Conservation (phyloP, 1,140 invertebrate species). For the Pseudobourletiella spinata region DNA sequence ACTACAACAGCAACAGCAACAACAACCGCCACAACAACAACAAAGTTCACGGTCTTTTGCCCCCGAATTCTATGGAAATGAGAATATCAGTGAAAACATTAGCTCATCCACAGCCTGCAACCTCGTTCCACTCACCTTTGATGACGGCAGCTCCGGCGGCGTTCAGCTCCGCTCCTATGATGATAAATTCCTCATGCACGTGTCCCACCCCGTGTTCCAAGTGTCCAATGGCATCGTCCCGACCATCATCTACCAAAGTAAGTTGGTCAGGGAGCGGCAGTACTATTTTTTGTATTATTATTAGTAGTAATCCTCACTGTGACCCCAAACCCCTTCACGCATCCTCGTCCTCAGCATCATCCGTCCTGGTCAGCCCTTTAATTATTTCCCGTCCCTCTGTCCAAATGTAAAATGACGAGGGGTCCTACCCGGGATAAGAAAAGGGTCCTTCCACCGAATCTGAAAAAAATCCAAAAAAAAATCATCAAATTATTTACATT, state of each 20-base stretch:
- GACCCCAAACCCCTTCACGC: too few species aligned
- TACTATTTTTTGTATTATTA: neutral
- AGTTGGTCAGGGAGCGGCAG: neutral
- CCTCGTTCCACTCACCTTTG: constrained; percentile 13
- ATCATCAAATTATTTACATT: too few species aligned
- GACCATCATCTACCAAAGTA: constrained; percentile 27
- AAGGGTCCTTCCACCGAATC: too few species aligned
- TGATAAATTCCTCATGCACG: constrained; percentile 25
- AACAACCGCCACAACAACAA: neutral
- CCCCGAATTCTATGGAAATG: neutral
- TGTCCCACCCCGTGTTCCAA: constrained; percentile 28
- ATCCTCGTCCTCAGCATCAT: too few species aligned
- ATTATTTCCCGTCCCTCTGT: too few species aligned
- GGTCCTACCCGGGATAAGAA: neutral
- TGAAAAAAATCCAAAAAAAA: too few species aligned
- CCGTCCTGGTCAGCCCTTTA: too few species aligned
- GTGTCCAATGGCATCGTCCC: constrained; percentile 28
- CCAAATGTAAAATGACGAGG: neutral
- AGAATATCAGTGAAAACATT: neutral
- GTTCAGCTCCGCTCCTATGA: constrained; percentile 21
- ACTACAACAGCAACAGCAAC: neutral
- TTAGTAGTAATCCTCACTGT: neutral
- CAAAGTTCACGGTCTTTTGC: neutral
- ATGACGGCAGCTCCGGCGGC: constrained; percentile 2
- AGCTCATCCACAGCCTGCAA: constrained; percentile 16